Percentiles rank a stretch among this genome's conserved stretches.
Conservation (phyloP, 2,888 invertebrate species). For the Perizoma flavofasciatum region DNA sequence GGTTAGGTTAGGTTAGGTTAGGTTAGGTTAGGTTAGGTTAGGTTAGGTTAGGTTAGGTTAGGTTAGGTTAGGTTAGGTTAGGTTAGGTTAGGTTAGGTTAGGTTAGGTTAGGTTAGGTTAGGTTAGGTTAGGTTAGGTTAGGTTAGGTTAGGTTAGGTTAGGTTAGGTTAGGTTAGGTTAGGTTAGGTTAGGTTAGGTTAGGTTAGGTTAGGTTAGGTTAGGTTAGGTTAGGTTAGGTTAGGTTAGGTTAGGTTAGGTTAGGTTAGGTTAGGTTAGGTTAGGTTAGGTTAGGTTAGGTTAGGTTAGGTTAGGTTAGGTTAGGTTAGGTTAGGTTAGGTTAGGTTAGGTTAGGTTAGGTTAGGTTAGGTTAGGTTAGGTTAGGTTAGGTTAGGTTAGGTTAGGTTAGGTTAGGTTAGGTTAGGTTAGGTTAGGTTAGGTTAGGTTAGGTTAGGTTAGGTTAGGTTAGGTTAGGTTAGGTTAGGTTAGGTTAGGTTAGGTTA, state of each 20-base stretch:
- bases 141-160: constrained; percentile 1
- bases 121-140: constrained; percentile 1
- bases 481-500: constrained; percentile 1
- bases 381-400: constrained; percentile 1
- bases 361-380: constrained; percentile 1
- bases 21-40: constrained; percentile 1
- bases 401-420: constrained; percentile 1
- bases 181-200: constrained; percentile 1
- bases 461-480: constrained; percentile 1
- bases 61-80: constrained; percentile 1
- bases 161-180: constrained; percentile 1
- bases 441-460: constrained; percentile 1
- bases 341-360: constrained; percentile 1
- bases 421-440: constrained; percentile 1
- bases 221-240: constrained; percentile 1
- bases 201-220: constrained; percentile 1
- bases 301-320: constrained; percentile 1
- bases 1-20: constrained; percentile 1
- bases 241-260: constrained; percentile 1
- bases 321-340: constrained; percentile 1
- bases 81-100: constrained; percentile 1
- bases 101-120: constrained; percentile 1
- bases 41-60: constrained; percentile 1
- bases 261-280: constrained; percentile 1
- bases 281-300: constrained; percentile 1